A percentile compares a stretch with the other conserved stretches of the same genome.
phyloP scores from a whole-genome alignment of 2,113 vertebrate genomes.

The Paracanthobrama guichenoti region DNA sequence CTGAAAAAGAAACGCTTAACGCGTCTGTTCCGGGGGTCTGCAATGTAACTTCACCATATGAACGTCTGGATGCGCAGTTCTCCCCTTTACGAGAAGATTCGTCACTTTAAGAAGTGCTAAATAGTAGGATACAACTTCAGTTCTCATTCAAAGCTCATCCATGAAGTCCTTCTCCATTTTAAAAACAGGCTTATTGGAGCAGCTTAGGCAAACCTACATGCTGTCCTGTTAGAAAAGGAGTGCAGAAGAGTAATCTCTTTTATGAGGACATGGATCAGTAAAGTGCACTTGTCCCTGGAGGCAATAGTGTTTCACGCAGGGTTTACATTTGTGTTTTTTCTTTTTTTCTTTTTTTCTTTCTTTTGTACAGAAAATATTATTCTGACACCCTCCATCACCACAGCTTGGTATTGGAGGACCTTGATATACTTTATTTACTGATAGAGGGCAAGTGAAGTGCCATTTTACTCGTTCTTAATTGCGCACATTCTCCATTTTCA shows the following conservation, averaged over 20 bases:
- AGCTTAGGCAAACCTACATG: neutral
- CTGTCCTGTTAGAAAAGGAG: neutral
- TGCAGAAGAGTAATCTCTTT: neutral
- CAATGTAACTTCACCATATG: neutral
- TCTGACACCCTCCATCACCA: slow-evolving; percentile 1
- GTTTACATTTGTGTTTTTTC: slow-evolving; percentile 6
- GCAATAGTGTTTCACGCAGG: slow-evolving; percentile 43
- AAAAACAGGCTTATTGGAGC: neutral
- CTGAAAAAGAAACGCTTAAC: neutral
- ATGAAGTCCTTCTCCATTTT: neutral
- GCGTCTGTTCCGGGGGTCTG: neutral
- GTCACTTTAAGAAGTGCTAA: slow-evolving; percentile 6
- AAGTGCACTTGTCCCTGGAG: slow-evolving; percentile 61
- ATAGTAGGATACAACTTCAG: neutral
- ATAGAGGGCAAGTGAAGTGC: slow-evolving; percentile 6
- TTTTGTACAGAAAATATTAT: slow-evolving; percentile 18
- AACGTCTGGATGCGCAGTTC: neutral
- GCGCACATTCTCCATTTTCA: neutral
- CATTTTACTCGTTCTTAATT: slow-evolving; percentile 17
- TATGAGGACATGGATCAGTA: slow-evolving; percentile 25
- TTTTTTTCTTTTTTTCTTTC: neutral
- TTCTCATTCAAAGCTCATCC: slow-evolving; percentile 8
- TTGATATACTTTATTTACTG: slow-evolving; percentile 9
- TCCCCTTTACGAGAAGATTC: too few relatives aligned
- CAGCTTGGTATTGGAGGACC: neutral